These are phyloP conservation scores for Xenopus petersii DNA, from an alignment of 2,797 vertebrate genomes.

Conservation along the genomic window DNA sequence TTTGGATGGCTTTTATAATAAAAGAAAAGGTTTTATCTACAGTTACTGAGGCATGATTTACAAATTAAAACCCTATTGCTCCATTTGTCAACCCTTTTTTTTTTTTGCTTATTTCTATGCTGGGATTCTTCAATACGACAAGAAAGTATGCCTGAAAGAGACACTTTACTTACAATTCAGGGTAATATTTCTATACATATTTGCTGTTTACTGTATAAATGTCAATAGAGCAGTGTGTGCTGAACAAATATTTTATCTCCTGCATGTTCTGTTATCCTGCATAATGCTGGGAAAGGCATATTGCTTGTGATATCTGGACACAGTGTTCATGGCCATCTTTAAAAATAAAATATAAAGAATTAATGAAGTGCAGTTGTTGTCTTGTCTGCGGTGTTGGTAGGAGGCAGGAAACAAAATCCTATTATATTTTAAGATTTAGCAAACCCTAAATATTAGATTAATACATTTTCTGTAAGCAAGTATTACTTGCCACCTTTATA, in stretches of 20 bases:
- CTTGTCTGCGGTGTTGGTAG: no score
- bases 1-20: slow-evolving; percentile 6
- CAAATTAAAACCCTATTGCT: slow-evolving; percentile 11
- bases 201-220: not conserved
- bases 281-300: not conserved
- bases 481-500: no score
- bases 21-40: slow-evolving; percentile 6
- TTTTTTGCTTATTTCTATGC: not conserved
- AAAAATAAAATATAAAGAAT: not conserved
- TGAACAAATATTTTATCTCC: not conserved
- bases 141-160: not conserved
- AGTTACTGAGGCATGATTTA: not conserved
- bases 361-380: no score
- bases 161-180: not conserved
- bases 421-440: no score
- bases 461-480: no score
- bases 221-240: not conserved
- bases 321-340: not conserved
- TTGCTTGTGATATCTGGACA: not conserved
- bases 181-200: not conserved
- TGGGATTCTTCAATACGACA: not conserved
- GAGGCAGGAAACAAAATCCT: no score
- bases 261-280: not conserved
- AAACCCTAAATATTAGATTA: no score
- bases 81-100: not conserved